These are phyloP conservation scores for Silvanus unidentatus DNA, from an alignment of 2,888 invertebrate genomes.

Conservation along the genomic window DNA sequence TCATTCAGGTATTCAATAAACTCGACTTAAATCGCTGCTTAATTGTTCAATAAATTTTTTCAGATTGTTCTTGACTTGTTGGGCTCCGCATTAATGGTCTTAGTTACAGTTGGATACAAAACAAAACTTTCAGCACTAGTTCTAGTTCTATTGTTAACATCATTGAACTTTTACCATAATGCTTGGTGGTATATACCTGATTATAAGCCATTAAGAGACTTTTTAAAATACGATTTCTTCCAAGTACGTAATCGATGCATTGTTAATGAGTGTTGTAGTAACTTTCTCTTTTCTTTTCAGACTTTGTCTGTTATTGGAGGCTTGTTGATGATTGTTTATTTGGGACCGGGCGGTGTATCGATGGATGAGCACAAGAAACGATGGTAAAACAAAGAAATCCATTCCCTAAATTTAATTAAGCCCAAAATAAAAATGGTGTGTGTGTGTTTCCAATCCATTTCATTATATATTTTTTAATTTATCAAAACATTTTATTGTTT, in stretches of 20 bases:
- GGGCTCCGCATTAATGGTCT: conserved; percentile 89
- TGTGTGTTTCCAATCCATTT: conserved; percentile 1
- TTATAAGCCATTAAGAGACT: conserved; percentile 94
- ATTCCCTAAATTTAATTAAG: conserved; percentile 15
- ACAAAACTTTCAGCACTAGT: conserved; percentile 96
- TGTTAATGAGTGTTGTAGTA: conserved; percentile 3
- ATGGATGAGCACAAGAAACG: conserved; percentile 99
- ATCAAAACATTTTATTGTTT: too few species aligned
- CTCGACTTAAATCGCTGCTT: neutral
- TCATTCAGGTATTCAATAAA: conserved; percentile 87
- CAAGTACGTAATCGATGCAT: conserved; percentile 61
- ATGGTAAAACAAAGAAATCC: conserved; percentile 79
- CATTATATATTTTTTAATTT: too few species aligned
- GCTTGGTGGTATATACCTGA: conserved; percentile 97
- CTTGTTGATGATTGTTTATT: conserved; percentile 93
- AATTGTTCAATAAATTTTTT: conserved; percentile 26
- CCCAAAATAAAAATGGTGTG: conserved; percentile 9
- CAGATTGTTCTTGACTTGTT: conserved; percentile 88
- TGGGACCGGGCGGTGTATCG: conserved; percentile 97
- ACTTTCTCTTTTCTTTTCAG: conserved; percentile 56
- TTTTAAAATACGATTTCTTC: conserved; percentile 99
- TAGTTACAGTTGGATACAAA: conserved; percentile 96
- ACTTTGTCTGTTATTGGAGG: conserved; percentile 98
- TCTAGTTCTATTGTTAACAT: conserved; percentile 79
- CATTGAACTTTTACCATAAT: conserved; percentile 95